These are phyloP conservation scores for Microctenopoma stevenorrisi DNA, from an alignment of 2,797 vertebrate genomes.

Conservation along the genomic window DNA sequence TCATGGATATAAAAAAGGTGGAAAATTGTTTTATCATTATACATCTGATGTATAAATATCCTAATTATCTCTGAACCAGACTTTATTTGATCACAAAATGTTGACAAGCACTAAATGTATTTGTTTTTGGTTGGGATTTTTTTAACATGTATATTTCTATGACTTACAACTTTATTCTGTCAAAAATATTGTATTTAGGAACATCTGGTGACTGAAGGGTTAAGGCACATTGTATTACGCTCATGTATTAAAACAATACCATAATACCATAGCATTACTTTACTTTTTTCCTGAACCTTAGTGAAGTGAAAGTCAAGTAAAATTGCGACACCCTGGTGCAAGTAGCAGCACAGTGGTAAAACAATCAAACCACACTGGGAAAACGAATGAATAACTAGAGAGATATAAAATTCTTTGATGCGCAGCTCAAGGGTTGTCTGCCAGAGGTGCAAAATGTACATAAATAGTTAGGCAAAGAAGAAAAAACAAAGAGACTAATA, in stretches of 20 bases:
- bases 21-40: no score
- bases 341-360: constrained; percentile 10
- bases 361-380: constrained; percentile 12
- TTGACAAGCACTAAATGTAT: not conserved
- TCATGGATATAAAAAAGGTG: no score
- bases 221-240: not conserved
- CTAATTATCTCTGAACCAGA: no score
- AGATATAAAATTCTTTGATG: constrained; percentile 13
- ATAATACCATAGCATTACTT: not conserved
- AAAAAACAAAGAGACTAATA: not conserved
- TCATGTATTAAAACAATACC: no score
- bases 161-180: not conserved
- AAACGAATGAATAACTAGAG: constrained; percentile 36
- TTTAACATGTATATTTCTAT: not conserved
- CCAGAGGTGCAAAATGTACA: not conserved
- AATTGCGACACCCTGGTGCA: not conserved
- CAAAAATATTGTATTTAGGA: no score
- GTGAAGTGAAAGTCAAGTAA: not conserved
- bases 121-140: not conserved
- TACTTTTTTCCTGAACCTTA: not conserved
- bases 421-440: constrained; percentile 39
- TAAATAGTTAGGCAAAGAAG: not conserved
- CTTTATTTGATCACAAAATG: not conserved
- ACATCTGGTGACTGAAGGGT: not conserved
- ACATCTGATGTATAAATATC: no score